Base-by-base conservation (phyloP, 2,888 invertebrate species). In the Sarcophaga caerulescens region DNA sequence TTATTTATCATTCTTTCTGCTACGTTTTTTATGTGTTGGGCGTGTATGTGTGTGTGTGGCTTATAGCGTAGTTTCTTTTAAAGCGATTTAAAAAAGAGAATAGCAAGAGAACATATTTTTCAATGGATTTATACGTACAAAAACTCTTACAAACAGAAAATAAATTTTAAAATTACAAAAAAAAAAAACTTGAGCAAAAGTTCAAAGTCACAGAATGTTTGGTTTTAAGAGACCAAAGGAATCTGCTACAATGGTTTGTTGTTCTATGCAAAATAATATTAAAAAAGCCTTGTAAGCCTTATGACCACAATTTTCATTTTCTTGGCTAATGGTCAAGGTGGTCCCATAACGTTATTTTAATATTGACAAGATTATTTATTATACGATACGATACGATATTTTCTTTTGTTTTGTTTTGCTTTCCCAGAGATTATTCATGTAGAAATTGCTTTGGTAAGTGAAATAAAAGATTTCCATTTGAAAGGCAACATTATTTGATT, bases 141-240 rank as follows among this genome's bases (percentile, higher is more conserved):
- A 35, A 35, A 35, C 35, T 35, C 35, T 35, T 35, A 5, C 0
- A 6, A 35, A 35, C 6, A 35, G 35, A 35, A 35, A 35, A 35
- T 5, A 35, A 35, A 35, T 35, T 35, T 35, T 35, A 35, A 35
- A 35, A 35, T 35, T 35, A 35, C 5, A 2, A 77, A 60, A 66
- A 62, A 71, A 11, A 44, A 71, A 68, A 35, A 66, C 14, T 66
- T 66, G 35, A 35, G 2, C 17, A 62, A 45, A 19, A 69, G 35
- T 14, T 47, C 60, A 74, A 60, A 74, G 47, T 47, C 35, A 35
- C 23, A 59, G 21, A 45, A 65, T 35, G 47, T 17, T 10, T 62
- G 68, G 73, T 65, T 57, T 57, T 62, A 73, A 47, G 62, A 68
- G 76, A 76, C 35, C 63, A 81, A 63, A 75, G n/a, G 4, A 75